Percentiles rank a stretch among this genome's conserved stretches.
Evolutionary conservation across 2,888 invertebrate species (phyloP).

Genomic region (Troilus luridus): DNA sequence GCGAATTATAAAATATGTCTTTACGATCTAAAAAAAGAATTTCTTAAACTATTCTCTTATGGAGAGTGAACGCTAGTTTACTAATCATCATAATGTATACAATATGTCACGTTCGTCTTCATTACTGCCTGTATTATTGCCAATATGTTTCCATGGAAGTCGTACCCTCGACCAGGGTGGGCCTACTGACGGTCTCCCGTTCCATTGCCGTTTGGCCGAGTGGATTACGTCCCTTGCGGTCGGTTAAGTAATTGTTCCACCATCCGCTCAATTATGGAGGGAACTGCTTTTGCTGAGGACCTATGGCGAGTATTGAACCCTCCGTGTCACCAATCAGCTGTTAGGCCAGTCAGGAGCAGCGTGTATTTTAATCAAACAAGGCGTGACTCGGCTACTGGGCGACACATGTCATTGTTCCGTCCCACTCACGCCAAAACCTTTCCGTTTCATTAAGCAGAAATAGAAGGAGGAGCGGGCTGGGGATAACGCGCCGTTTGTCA

Average conservation of each 20-base stretch:
- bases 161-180: background rate
- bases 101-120: too few relatives aligned
- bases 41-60: too few relatives aligned
- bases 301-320: background rate
- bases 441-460: constrained; percentile 38
- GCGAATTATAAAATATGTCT: too few relatives aligned
- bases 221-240: background rate
- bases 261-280: background rate
- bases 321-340: background rate
- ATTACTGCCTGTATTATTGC: too few relatives aligned
- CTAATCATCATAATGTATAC: too few relatives aligned
- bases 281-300: background rate
- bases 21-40: too few relatives aligned
- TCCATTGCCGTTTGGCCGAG: background rate
- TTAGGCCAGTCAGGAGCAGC: background rate
- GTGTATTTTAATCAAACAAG: constrained; percentile 57
- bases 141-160: background rate
- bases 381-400: constrained; percentile 28
- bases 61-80: too few relatives aligned
- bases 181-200: background rate
- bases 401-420: constrained; percentile 51
- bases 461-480: background rate
- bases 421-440: constrained; percentile 43
- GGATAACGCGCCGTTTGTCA: constrained; percentile 19
- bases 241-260: background rate